Evolutionary conservation across 2,888 invertebrate genomes (phyloP).

Genomic region (Dyspetes luteomarginatus): DNA sequence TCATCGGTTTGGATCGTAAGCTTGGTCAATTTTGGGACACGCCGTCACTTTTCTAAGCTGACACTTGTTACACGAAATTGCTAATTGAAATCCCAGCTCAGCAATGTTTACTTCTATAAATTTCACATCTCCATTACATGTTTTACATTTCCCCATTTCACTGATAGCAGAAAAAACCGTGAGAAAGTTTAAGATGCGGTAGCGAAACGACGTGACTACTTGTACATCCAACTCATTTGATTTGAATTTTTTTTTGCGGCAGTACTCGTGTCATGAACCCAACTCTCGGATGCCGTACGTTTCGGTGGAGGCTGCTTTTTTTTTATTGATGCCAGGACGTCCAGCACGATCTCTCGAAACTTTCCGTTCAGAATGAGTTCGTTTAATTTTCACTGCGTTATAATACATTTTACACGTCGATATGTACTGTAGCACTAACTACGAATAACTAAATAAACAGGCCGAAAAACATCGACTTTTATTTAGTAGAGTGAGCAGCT

Average conservation of each 20-base stretch:
- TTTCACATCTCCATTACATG: background rate
- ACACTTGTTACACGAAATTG: background rate
- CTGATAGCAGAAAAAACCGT: background rate
- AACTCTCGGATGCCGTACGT: too few relatives aligned
- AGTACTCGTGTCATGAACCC: too few relatives aligned
- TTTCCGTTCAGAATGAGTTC: background rate
- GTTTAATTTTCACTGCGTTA: background rate
- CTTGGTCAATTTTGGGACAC: background rate
- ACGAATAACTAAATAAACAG: background rate
- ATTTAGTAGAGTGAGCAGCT: background rate
- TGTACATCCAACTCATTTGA: background rate
- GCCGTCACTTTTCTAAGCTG: background rate
- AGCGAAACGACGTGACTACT: background rate
- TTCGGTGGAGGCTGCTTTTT: background rate
- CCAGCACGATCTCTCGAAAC: background rate
- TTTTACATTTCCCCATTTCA: background rate
- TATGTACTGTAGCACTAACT: background rate
- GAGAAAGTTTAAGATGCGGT: background rate
- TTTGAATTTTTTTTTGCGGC: conserved; percentile 2
- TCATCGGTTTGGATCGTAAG: background rate
- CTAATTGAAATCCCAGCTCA: background rate
- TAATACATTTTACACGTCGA: background rate
- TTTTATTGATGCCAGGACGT: background rate
- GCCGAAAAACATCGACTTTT: background rate
- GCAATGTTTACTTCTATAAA: background rate